Base-by-base conservation (phyloP, 2,113 vertebrate genomes). In the Erpornis zantholeuca region DNA sequence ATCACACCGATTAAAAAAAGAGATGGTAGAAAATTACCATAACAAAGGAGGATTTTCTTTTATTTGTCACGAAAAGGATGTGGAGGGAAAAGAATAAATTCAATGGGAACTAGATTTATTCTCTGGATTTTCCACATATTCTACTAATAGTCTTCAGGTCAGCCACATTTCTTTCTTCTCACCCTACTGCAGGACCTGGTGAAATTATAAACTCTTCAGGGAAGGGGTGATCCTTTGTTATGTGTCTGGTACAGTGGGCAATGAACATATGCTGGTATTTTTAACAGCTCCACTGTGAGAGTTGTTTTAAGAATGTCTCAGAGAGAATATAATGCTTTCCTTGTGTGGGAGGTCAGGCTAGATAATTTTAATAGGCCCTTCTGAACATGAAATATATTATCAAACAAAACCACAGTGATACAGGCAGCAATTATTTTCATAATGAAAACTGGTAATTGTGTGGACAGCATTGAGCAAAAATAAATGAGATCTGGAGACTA, bases 351-450 rank as follows among this genome's bases (percentile, higher is more conserved):
- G 89, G 94, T 95, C 86, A 95, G 65, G 84, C 53, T 75, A 80
- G 75, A 95, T 96, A 90, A 92, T 92, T 96, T 95, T 90, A 95
- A 97, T 86, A 82, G 90, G 47, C 38, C 85, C 63, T 96, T 84
- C 79, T 80, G 78, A 95, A 95, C 85, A 70, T 90, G 63, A 95
- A 94, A 96, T 88, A 66, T 49, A 88, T 92, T 91, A 90, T 90
- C 88, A 95, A 94, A 96, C 80, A 95, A 91, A 92, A 93, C 9
- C 78, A 66, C 36, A 42, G 44, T 28, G 44, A 96, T 90, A 83
- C 22, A 90, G 90, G 75, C 66, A 90, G 88, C 81, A 95, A 93
- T 96, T 95, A 96, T 95, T 95, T 90, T 95, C 63, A 52, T 94
- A 94, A 96, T 91, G 71, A 96, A 93, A 93, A 87, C 1, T 73